Percentiles rank a stretch among this genome's conserved stretches.
Conservation (phyloP, 1,140 invertebrate genomes). For the Nixonia krombeini region DNA sequence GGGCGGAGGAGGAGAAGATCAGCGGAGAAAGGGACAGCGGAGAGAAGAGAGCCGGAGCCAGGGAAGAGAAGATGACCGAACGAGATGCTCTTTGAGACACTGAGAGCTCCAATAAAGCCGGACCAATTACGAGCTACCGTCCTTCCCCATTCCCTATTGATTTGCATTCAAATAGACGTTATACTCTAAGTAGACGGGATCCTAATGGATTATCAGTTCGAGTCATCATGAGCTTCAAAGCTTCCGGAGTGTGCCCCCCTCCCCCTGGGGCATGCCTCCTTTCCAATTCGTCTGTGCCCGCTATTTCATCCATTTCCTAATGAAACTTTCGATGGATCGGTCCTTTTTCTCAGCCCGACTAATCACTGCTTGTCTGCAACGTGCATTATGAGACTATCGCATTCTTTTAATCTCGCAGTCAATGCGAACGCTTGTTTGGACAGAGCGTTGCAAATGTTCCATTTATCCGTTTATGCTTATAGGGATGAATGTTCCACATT, state of each 20-base stretch:
- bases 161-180: slow-evolving; percentile 74
- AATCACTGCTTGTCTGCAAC: slow-evolving; percentile 50
- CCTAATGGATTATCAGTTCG: slow-evolving; percentile 73
- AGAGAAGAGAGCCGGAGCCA: slow-evolving; percentile 26
- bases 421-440: no score
- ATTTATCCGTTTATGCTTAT: no score
- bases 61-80: slow-evolving; percentile 69
- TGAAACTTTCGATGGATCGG: slow-evolving; percentile 63
- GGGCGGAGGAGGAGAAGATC: slow-evolving; percentile 12
- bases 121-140: slow-evolving; percentile 70
- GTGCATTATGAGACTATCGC: background rate
- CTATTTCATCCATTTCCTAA: slow-evolving; percentile 73
- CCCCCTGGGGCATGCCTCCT: slow-evolving; percentile 53
- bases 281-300: slow-evolving; percentile 66
- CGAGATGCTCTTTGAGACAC: slow-evolving; percentile 72
- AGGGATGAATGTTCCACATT: no score
- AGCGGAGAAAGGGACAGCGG: slow-evolving; percentile 16
- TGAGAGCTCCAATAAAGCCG: slow-evolving; percentile 71
- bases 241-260: slow-evolving; percentile 48
- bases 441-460: no score
- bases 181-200: slow-evolving; percentile 72
- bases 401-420: no score
- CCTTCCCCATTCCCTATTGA: slow-evolving; percentile 71
- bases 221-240: slow-evolving; percentile 72
- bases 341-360: slow-evolving; percentile 65